Evolutionary conservation across 1,140 invertebrate species (phyloP).

Genomic region (Charaxes varanes): DNA sequence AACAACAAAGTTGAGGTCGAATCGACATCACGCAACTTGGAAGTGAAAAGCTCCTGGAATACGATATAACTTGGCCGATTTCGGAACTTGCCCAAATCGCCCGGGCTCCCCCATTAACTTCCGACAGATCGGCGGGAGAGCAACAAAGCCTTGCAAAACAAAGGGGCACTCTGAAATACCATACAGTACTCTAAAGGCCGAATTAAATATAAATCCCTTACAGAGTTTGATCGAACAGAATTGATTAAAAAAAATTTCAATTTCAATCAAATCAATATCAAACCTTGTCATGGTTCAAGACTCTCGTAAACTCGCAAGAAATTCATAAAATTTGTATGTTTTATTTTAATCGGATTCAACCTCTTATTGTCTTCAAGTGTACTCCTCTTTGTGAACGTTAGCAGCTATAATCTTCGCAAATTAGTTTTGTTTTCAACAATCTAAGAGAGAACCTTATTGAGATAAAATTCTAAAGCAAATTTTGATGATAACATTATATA

Average conservation of each 20-base stretch:
- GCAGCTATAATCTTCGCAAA: slow-evolving; percentile 1
- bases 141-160: slow-evolving; percentile 54
- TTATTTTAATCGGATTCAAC: not conserved
- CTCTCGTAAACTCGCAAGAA: too few species aligned
- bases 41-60: slow-evolving; percentile 49
- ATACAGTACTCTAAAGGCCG: slow-evolving; percentile 22
- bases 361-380: slow-evolving; percentile 2
- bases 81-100: slow-evolving; percentile 52
- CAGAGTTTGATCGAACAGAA: slow-evolving; percentile 2
- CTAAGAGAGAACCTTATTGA: not conserved
- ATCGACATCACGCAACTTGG: slow-evolving; percentile 48
- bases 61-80: slow-evolving; percentile 58
- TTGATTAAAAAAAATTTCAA: too few species aligned
- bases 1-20: slow-evolving; percentile 55
- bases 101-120: slow-evolving; percentile 42
- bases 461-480: not conserved
- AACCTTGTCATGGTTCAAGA: too few species aligned
- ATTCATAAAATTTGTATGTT: too few species aligned
- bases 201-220: slow-evolving; percentile 26
- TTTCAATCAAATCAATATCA: too few species aligned
- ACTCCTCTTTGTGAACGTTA: too few species aligned
- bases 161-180: slow-evolving; percentile 41
- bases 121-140: slow-evolving; percentile 34
- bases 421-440: slow-evolving; percentile 4
- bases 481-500: too few species aligned